Evolutionary conservation across 2,113 vertebrate species (phyloP).

Genomic region (Microtus ochrogaster): DNA sequence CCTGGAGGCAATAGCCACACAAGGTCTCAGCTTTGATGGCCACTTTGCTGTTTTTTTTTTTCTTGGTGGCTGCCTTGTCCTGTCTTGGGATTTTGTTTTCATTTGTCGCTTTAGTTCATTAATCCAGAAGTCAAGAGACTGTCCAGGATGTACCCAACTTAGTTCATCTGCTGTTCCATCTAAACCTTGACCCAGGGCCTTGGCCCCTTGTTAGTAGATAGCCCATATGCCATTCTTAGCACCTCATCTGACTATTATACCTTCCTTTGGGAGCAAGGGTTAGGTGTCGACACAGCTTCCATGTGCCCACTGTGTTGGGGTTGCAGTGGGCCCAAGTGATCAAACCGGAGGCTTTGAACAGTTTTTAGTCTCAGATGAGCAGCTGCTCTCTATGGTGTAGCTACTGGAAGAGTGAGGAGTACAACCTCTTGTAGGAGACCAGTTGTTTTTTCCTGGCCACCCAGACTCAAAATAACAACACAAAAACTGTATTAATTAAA

Average conservation of each 20-base stretch:
- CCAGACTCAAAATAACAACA: too few species aligned
- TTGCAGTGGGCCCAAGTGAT: background rate
- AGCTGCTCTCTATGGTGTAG: background rate
- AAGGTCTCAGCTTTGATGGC: background rate
- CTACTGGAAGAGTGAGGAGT: background rate
- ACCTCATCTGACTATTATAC: background rate
- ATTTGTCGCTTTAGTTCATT: slow-evolving; percentile 28
- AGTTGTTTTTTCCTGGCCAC: too few species aligned
- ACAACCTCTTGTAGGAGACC: too few species aligned
- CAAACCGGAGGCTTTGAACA: background rate
- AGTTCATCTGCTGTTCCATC: background rate
- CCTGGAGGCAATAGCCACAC: background rate
- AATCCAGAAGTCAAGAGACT: background rate
- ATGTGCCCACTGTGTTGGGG: background rate
- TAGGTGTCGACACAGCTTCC: background rate
- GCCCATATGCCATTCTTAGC: background rate
- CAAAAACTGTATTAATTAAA: too few species aligned
- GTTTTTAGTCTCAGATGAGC: slow-evolving; percentile 17
- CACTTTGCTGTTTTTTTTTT: background rate
- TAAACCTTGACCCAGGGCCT: background rate
- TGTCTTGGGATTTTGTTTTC: slow-evolving; percentile 11
- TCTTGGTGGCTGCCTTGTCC: background rate
- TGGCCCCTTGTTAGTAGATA: background rate
- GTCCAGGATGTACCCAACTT: background rate
- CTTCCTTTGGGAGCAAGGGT: background rate